phyloP scores from a whole-genome alignment of 1,140 invertebrate species.

The Potamilus streckersoni region DNA sequence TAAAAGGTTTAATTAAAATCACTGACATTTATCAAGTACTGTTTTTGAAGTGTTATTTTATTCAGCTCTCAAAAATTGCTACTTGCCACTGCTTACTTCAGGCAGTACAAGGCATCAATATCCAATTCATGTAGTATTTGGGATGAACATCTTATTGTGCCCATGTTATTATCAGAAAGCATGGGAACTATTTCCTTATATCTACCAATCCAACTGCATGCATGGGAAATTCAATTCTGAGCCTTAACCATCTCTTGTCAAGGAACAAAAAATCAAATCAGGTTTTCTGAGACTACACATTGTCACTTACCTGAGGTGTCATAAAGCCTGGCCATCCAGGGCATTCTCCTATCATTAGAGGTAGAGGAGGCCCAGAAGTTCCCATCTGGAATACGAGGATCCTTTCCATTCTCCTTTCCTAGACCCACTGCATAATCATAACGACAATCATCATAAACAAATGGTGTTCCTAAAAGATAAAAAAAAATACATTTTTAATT shows the following conservation, averaged over 20 bases:
- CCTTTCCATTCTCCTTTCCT: conserved; percentile 33
- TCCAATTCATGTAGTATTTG: too few species aligned
- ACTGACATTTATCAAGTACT: too few species aligned
- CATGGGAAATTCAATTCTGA: neutral
- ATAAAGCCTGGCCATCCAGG: conserved; percentile 32
- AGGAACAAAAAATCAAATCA: neutral
- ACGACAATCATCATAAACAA: conserved; percentile 44
- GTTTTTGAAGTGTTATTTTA: too few species aligned
- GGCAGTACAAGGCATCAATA: too few species aligned
- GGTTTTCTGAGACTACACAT: neutral
- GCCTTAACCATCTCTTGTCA: neutral
- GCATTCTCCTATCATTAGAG: conserved; percentile 37
- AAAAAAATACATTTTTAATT: neutral
- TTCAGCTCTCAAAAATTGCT: too few species aligned
- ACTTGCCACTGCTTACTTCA: too few species aligned
- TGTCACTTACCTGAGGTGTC: conserved; percentile 31
- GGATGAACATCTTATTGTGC: too few species aligned
- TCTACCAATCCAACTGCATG: neutral
- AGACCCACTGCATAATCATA: conserved; percentile 46
- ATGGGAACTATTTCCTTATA: neutral
- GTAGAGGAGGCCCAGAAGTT: conserved; percentile 47
- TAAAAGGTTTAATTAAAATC: too few species aligned
- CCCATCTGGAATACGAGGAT: conserved; percentile 43
- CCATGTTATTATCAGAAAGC: too few species aligned
- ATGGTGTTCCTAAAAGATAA: conserved; percentile 16